Evolutionary conservation across 2,113 vertebrate species (phyloP).

Genomic region (Probosciger aterrimus): DNA sequence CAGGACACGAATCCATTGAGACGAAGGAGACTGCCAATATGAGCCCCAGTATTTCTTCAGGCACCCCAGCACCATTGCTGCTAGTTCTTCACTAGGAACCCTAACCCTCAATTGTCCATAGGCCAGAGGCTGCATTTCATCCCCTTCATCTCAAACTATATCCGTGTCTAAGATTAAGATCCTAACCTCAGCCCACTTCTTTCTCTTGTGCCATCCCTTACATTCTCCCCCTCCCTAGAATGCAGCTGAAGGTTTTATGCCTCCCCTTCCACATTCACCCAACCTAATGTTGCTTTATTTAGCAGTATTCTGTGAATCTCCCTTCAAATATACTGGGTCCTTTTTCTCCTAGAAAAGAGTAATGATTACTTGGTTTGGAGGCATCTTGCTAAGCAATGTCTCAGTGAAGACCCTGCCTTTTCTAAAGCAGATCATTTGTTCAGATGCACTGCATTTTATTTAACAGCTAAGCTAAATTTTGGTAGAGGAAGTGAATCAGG

Average conservation of each 20-base stretch:
- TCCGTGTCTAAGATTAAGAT: background rate
- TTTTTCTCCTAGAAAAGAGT: background rate
- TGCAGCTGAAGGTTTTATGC: background rate
- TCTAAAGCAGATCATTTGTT: background rate
- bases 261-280: background rate
- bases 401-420: background rate
- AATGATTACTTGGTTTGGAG: background rate
- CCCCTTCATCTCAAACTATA: background rate
- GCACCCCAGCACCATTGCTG: background rate
- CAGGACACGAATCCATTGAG: background rate
- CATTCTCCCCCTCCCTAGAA: background rate
- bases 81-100: background rate
- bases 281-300: background rate
- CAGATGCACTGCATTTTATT: background rate
- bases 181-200: background rate
- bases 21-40: background rate
- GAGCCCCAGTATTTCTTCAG: background rate
- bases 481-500: background rate
- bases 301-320: background rate
- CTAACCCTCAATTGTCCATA: background rate
- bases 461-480: background rate
- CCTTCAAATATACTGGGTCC: background rate
- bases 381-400: background rate
- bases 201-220: background rate
- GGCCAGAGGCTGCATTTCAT: background rate